Percentiles rank a stretch among this genome's conserved stretches.
These are phyloP conservation scores for Epirrhoe alternata DNA, from an alignment of 2,888 invertebrate genomes.

Conservation along the genomic window DNA sequence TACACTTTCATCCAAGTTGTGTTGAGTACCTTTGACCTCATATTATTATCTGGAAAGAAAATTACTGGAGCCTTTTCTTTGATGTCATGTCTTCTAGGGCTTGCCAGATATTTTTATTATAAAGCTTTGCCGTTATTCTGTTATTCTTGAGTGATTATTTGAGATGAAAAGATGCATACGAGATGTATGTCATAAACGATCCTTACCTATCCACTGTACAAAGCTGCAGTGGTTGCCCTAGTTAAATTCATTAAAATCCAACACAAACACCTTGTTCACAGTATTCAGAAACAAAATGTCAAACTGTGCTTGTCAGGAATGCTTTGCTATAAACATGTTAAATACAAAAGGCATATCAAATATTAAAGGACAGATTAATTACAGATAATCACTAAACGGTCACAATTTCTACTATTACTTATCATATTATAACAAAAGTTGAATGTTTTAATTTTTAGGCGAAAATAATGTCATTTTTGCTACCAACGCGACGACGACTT, in stretches of 20 bases:
- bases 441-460: neutral
- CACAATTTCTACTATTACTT: neutral
- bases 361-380: neutral
- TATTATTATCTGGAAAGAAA: constrained; percentile 3
- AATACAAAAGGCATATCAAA: neutral
- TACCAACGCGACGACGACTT: neutral
- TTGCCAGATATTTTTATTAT: constrained; percentile 9
- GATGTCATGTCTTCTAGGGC: constrained; percentile 2
- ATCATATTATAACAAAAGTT: neutral
- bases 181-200: neutral
- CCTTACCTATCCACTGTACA: neutral
- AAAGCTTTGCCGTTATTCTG: neutral
- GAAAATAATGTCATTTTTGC: neutral
- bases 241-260: neutral
- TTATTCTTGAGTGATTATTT: neutral
- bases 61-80: constrained; percentile 5
- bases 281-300: constrained; percentile 10
- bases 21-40: constrained; percentile 9
- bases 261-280: constrained; percentile 1
- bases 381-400: neutral
- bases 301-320: constrained; percentile 1
- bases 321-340: neutral
- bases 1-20: constrained; percentile 18
- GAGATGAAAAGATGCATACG: neutral
- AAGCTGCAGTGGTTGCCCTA: neutral